Evolutionary conservation across 2,113 vertebrate genomes (phyloP), one percentile per base, ranked within the genome.

Genomic region (Erinaceus europaeus): DNA sequence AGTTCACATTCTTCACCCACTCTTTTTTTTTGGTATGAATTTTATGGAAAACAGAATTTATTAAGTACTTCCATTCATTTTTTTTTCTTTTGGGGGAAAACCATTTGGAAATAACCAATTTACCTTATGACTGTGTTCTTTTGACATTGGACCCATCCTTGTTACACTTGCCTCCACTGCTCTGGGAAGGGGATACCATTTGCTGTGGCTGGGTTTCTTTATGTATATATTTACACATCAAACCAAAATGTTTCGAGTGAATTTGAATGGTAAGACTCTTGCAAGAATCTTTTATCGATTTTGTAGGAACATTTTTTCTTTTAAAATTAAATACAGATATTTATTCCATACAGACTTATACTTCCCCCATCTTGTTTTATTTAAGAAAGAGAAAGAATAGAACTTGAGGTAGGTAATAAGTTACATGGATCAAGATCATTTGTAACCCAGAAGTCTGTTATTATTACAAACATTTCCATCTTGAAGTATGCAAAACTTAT

Each of bases 11-110:
- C 81, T 93, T 92, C 79, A 0, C 55, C 29, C 34, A 38, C 68
- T 73, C 44, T n/a, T 52, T 27, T 40, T 61, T 53, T 90, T 82
- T n/a, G 25, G 57, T 91, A 68, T 85, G 76, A 86, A 69, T 88
- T 84, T 87, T 91, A 85, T 78, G 67, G 82, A 90, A 94, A 91
- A 40, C 72, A 88, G 78, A 92, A 91, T 91, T 68, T 92, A 92
- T 83, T 92, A 88, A 91, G 74, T 94, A 90, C 76, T 94, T 91
- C 42, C 67, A 73, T 92, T 75, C 29, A 57, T n/a, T 32, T 71
- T 78, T 59, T 75, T 62, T 52, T 27, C 32, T 50, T 55, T 75
- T 52, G 29, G 52, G 67, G 84, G 42, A 20, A n/a, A n/a, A 65
- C 36, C 10, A 2, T 74, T 93, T 93, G 55, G 90, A 91, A 91